Base-by-base conservation (phyloP, 2,888 invertebrate genomes). In the Lycia hirtaria region DNA sequence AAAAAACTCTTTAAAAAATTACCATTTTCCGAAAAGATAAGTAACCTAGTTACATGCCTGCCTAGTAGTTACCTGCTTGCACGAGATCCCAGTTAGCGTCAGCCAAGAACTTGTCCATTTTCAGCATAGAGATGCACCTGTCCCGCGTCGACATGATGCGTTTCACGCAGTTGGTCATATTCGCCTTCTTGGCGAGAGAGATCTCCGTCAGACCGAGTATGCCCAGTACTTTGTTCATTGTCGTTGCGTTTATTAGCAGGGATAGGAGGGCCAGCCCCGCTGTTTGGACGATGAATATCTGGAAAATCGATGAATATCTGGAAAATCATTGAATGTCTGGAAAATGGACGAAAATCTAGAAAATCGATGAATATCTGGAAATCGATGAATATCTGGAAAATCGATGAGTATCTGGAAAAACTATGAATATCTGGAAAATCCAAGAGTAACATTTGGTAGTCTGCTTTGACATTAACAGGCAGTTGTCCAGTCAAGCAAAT, bases 61-160 rank as follows among this genome's bases (percentile, higher is more conserved):
- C n/a, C n/a, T n/a, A n/a, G n/a, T n/a, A n/a, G n/a, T 56, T 17
- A 76, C 89, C 88, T 65, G 79, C 83, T 24, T 92, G 87, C 0
- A 94, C 94, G 20, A 93, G 71, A 40, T 91, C 86, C 94, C 94
- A 94, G 67, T 94, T 93, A 26, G 94, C 93, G 78, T 94, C 94
- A 43, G 94, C 93, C 2, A 94, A 78, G 72, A 94, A 94, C 76
- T 94, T 93, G 68, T 94, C 94, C 87, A 93, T 93, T 72, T 94
- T 93, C 43, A 94, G 77, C 85, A 93, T 92, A 1, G 92, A 92
- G 4, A 94, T 83, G 6, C 93, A 90, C 1, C 93, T 79, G 43
- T 91, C 90, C 17, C 93, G 78, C 0, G 91, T 91, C 57, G 78
- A 61, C 80, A 88, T 89, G 52, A 93, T 75, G 0, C 92, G 80